phyloP scores from a whole-genome alignment of 1,140 invertebrate genomes.

The Melitaea cinxia region DNA sequence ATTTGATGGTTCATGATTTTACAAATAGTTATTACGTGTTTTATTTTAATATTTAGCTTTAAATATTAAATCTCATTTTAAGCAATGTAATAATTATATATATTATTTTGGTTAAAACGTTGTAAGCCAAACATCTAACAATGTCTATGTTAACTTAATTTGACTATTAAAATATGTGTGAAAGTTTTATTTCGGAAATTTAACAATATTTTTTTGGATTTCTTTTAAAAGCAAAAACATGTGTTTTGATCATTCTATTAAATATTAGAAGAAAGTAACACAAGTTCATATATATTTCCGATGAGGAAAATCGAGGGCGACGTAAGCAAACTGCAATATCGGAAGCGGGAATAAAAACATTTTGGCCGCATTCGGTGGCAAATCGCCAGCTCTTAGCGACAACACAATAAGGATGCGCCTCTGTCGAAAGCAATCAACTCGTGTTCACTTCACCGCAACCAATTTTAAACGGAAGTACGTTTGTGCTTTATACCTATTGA shows the following conservation, averaged over 20 bases:
- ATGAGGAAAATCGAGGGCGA: conserved; percentile 43
- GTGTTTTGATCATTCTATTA: background rate
- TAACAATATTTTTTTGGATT: no score
- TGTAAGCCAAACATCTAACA: no score
- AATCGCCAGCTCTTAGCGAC: conserved; percentile 55
- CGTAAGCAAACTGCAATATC: conserved; percentile 68
- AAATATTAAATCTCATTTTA: no score
- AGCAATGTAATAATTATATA: no score
- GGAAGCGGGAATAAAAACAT: conserved; percentile 59
- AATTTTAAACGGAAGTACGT: conserved; percentile 57
- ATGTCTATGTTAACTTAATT: no score
- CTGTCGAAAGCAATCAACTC: conserved; percentile 69
- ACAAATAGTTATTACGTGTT: background rate
- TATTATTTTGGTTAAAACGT: no score
- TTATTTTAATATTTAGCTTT: no score
- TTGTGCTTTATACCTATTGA: conserved; percentile 40
- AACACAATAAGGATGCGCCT: conserved; percentile 71
- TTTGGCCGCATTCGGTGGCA: conserved; percentile 53
- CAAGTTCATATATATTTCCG: conserved; percentile 17
- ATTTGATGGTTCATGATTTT: background rate
- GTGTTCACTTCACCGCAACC: conserved; percentile 66
- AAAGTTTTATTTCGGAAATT: no score
- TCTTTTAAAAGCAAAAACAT: no score
- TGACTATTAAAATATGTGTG: no score
- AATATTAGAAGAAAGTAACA: background rate